Conservation (phyloP, 37 sponge, comb jelly and placozoan genomes). For the Petrosia ficiformis region DNA sequence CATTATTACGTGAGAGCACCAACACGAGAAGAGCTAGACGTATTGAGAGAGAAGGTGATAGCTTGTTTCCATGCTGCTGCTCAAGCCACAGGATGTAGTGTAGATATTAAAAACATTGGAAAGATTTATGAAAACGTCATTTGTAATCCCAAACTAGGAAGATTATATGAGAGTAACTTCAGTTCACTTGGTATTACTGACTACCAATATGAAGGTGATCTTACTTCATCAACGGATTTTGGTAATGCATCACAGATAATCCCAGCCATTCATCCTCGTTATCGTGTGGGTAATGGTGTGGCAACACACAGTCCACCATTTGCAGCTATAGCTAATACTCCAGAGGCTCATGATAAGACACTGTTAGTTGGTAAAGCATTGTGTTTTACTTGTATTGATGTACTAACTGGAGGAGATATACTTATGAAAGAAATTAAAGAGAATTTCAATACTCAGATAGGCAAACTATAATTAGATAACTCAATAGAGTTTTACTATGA, state of each 20-base stretch:
- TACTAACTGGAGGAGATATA: constrained; percentile 9
- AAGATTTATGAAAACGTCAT: constrained; percentile 25
- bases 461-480: background rate
- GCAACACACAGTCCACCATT: constrained; percentile 76
- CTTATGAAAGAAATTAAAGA: background rate
- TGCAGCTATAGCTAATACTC: constrained; percentile 55
- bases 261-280: constrained; percentile 85
- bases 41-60: constrained; percentile 26
- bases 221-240: constrained; percentile 68
- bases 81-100: constrained; percentile 66
- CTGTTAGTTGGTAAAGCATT: constrained; percentile 65
- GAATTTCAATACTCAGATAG: background rate
- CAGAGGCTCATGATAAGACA: constrained; percentile 51
- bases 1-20: constrained; percentile 63
- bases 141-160: constrained; percentile 40
- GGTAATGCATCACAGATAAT: constrained; percentile 80
- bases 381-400: constrained; percentile 68
- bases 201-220: background rate
- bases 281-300: constrained; percentile 47
- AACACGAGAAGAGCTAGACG: constrained; percentile 19
- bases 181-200: background rate
- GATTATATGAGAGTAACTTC: constrained; percentile 30
- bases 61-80: constrained; percentile 80
- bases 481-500: background rate
- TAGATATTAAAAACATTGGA: constrained; percentile 19